These are phyloP conservation scores for Melinaea menophilus DNA, from an alignment of 2,888 invertebrate species.

Conservation along the genomic window DNA sequence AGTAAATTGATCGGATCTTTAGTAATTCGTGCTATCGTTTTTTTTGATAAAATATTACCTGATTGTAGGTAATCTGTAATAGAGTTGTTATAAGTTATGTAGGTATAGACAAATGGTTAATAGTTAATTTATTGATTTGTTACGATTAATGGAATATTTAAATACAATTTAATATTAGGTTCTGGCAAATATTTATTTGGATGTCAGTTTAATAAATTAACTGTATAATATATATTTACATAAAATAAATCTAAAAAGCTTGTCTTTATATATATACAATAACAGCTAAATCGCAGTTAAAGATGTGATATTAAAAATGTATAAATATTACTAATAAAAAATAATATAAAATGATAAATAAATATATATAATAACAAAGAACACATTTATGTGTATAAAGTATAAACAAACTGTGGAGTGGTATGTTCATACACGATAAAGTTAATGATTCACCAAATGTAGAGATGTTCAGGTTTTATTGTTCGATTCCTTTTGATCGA, in stretches of 20 bases:
- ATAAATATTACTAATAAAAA: too few species aligned
- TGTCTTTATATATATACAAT: too few species aligned
- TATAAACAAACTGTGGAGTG: constrained; percentile 19
- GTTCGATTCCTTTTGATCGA: constrained; percentile 58
- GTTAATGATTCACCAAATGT: constrained; percentile 33
- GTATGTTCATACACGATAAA: constrained; percentile 22
- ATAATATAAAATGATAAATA: too few species aligned
- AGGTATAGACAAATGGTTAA: not conserved
- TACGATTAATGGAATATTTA: too few species aligned
- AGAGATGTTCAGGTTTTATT: constrained; percentile 45
- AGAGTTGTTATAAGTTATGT: not conserved
- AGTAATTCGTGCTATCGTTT: constrained; percentile 22
- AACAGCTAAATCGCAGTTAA: too few species aligned
- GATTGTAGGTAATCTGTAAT: not conserved
- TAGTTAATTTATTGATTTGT: too few species aligned
- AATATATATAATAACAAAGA: not conserved
- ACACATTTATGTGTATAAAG: constrained; percentile 24
- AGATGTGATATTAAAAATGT: too few species aligned
- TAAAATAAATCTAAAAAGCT: too few species aligned
- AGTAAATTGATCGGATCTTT: constrained; percentile 43
- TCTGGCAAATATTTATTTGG: too few species aligned
- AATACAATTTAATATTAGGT: too few species aligned
- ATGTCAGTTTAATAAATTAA: too few species aligned
- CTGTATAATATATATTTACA: too few species aligned
- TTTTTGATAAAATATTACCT: constrained; percentile 16